Conservation (phyloP, 2,888 invertebrate genomes). For the Caenorhabditis plicata region DNA sequence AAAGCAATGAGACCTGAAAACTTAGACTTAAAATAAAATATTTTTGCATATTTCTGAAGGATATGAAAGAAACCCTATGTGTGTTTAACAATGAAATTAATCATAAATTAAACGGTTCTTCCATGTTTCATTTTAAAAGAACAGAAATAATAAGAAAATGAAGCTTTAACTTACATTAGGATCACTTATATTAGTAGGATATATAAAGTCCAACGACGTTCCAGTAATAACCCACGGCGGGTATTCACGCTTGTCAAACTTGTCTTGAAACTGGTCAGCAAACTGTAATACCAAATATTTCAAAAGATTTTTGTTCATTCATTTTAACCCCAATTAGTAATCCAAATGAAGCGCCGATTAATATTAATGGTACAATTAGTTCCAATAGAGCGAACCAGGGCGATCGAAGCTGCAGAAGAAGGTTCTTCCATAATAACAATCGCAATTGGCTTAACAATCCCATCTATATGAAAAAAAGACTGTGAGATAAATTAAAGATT, state of each 20-base stretch:
- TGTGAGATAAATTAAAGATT: too few relatives aligned
- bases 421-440: constrained; percentile 60
- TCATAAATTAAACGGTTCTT: too few relatives aligned
- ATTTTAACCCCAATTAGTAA: constrained; percentile 54
- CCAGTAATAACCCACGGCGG: constrained; percentile 48
- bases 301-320: background rate
- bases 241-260: constrained; percentile 30
- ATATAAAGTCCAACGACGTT: constrained; percentile 43
- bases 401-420: constrained; percentile 44
- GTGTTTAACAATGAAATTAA: too few relatives aligned
- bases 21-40: too few relatives aligned
- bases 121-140: too few relatives aligned
- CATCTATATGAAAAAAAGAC: constrained; percentile 32
- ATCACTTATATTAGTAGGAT: constrained; percentile 32
- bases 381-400: constrained; percentile 56
- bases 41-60: too few relatives aligned
- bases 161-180: too few relatives aligned
- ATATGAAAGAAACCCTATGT: too few relatives aligned
- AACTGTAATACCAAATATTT: constrained; percentile 35
- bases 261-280: constrained; percentile 45
- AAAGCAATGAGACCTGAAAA: too few relatives aligned
- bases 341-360: constrained; percentile 55
- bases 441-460: constrained; percentile 55
- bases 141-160: too few relatives aligned
- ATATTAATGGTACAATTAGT: constrained; percentile 53